Conservation (phyloP, 2,888 invertebrate genomes). For the Phlogophora meticulosa region DNA sequence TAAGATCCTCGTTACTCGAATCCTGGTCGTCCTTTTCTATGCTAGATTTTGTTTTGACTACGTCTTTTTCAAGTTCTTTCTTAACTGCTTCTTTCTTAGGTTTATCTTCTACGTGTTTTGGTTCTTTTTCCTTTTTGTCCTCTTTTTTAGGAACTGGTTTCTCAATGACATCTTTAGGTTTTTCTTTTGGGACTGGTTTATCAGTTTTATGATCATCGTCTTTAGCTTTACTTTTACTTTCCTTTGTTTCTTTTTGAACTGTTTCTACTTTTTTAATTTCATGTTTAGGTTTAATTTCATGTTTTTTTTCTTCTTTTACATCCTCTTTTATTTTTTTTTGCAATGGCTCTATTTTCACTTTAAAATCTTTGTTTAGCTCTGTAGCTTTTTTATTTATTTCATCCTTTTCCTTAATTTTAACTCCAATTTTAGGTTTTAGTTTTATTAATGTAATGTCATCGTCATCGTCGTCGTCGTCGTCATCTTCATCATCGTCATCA, state of each 20-base stretch:
- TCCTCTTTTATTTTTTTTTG: conserved; percentile 31
- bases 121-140: conserved; percentile 62
- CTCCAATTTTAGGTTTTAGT: conserved; percentile 12
- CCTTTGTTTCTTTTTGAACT: conserved; percentile 57
- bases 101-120: conserved; percentile 58
- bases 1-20: conserved; percentile 38
- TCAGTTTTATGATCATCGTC: conserved; percentile 38
- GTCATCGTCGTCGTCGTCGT: conserved; percentile 2
- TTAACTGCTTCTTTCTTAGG: conserved; percentile 55
- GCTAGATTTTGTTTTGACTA: conserved; percentile 44
- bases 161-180: conserved; percentile 25
- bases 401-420: conserved; percentile 32
- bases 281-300: conserved; percentile 31
- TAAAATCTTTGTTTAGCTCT: conserved; percentile 34
- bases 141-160: conserved; percentile 52
- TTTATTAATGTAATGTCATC: conserved; percentile 8
- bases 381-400: conserved; percentile 19
- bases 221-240: conserved; percentile 47
- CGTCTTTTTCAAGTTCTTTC: conserved; percentile 55
- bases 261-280: conserved; percentile 55
- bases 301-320: conserved; percentile 20
- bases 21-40: conserved; percentile 52
- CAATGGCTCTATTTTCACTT: conserved; percentile 24
- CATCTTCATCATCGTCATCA: conserved; percentile 12
- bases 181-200: conserved; percentile 41